Evolutionary conservation across 2,113 vertebrate species (phyloP).

Genomic region (Nansenia antarctica): DNA sequence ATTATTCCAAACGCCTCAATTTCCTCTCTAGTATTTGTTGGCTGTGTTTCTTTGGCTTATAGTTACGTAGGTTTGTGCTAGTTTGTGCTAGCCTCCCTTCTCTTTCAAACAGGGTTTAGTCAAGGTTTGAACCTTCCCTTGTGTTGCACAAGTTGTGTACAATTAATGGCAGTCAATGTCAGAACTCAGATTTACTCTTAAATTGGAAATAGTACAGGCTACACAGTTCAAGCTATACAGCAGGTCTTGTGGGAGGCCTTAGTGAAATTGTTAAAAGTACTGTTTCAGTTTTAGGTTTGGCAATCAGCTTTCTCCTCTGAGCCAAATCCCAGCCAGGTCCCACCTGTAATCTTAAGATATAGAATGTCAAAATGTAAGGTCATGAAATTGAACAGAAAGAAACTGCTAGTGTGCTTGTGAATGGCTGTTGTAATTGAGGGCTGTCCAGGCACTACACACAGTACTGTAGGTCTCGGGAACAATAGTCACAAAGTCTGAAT

Average conservation of each 20-base stretch:
- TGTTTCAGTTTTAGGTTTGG: neutral
- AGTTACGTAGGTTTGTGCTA: too few relatives aligned
- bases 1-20: neutral
- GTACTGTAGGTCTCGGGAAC: neutral
- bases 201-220: neutral
- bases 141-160: neutral
- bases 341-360: neutral
- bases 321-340: neutral
- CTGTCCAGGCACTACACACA: neutral
- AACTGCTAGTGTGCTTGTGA: too few relatives aligned
- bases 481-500: too few relatives aligned
- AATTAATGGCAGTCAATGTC: neutral
- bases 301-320: neutral
- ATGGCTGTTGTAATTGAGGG: neutral
- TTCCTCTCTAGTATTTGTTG: neutral
- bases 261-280: too few relatives aligned
- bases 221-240: neutral
- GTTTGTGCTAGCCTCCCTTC: too few relatives aligned
- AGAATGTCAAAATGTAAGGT: neutral
- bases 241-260: too few relatives aligned
- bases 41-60: neutral
- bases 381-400: neutral
- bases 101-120: neutral
- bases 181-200: neutral
- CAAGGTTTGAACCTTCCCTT: neutral